Evolutionary conservation across 1,140 invertebrate species (phyloP).

Genomic region (Camponotus floridanus): DNA sequence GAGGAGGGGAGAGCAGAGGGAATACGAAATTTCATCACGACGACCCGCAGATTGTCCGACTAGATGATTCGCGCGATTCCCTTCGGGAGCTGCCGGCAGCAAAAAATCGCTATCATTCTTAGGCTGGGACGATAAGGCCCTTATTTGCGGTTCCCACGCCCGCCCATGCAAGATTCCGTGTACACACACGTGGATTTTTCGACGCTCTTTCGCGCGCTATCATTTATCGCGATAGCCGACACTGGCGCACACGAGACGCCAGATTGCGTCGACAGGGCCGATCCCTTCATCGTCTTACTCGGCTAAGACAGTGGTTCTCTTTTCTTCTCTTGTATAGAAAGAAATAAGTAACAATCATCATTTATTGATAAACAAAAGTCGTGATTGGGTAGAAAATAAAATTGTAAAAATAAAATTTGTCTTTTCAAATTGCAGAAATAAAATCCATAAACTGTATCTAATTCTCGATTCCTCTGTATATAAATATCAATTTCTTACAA

Average conservation of each 20-base stretch:
- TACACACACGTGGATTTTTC: constrained; percentile 68
- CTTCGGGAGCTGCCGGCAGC: constrained; percentile 39
- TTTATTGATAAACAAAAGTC: neutral
- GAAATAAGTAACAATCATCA: neutral
- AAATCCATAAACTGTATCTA: neutral
- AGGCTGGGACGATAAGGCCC: constrained; percentile 59
- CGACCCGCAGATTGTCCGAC: constrained; percentile 42
- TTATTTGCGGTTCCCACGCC: constrained; percentile 75
- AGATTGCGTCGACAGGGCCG: constrained; percentile 53
- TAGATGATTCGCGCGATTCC: constrained; percentile 52
- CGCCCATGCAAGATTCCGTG: constrained; percentile 38
- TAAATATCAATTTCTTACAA: too few species aligned
- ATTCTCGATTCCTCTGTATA: too few species aligned
- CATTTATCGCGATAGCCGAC: constrained; percentile 74
- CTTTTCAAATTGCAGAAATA: neutral
- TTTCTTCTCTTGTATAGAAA: neutral
- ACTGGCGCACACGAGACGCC: constrained; percentile 58
- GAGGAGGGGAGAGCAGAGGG: too few species aligned
- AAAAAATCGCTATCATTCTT: constrained; percentile 68
- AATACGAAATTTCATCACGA: constrained; percentile 29
- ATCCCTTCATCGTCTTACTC: constrained; percentile 56
- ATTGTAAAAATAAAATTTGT: neutral
- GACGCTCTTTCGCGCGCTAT: constrained; percentile 57
- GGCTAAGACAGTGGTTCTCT: constrained; percentile 64
- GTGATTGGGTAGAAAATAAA: neutral